These are phyloP conservation scores for Tipula helvola DNA, from an alignment of 2,888 invertebrate genomes.

Conservation along the genomic window DNA sequence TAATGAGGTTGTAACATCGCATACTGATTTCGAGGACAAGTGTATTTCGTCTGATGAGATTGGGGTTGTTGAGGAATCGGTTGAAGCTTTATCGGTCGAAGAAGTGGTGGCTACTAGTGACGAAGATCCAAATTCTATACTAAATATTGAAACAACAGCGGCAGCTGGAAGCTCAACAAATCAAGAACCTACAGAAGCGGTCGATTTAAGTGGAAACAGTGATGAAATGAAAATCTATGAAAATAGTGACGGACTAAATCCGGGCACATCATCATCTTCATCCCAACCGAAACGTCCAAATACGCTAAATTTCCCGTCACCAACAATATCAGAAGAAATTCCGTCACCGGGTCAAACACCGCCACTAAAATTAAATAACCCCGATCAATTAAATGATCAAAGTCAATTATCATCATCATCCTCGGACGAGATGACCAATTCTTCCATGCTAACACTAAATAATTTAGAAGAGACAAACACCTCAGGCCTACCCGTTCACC, in stretches of 20 bases:
- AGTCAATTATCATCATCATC: conserved; percentile 20
- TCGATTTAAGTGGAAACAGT: not conserved
- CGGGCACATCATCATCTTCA: not conserved
- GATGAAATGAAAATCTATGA: conserved; percentile 8
- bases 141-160: conserved; percentile 1
- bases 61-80: not conserved
- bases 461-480: not conserved
- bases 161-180: not conserved
- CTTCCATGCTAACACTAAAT: not conserved
- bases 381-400: conserved; percentile 7
- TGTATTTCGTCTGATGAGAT: not conserved
- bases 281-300: conserved; percentile 26
- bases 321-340: conserved; percentile 18
- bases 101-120: conserved; percentile 10
- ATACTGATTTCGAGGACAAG: conserved; percentile 16
- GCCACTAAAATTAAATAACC: conserved; percentile 18
- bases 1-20: conserved; percentile 24
- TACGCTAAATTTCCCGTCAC: conserved; percentile 27
- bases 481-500: conserved; percentile 19
- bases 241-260: conserved; percentile 13
- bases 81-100: not conserved
- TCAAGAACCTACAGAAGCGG: not conserved
- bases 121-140: conserved; percentile 5
- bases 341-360: conserved; percentile 30
- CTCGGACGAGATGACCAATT: conserved; percentile 19